Conservation (phyloP, 2,888 invertebrate genomes). For the Pantelozetes paolii region DNA sequence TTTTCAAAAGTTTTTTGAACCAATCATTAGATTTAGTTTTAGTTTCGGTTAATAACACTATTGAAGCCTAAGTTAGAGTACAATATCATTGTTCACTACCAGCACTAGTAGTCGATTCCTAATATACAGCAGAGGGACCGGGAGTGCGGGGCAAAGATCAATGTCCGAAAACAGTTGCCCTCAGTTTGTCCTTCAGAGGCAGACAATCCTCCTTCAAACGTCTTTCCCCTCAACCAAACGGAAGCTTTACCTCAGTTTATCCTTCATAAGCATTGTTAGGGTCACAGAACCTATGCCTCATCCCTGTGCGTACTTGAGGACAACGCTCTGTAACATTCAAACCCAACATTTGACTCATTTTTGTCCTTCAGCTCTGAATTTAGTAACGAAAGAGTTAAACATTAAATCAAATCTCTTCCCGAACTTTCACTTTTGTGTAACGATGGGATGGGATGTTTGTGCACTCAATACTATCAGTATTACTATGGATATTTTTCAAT, state of each 20-base stretch:
- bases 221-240: constrained; percentile 17
- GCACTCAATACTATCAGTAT: not conserved
- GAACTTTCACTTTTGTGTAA: not conserved
- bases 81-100: too few species aligned
- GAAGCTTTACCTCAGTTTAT: constrained; percentile 6
- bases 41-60: too few species aligned
- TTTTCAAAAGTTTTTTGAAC: too few species aligned
- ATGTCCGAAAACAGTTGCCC: constrained; percentile 17
- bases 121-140: not conserved
- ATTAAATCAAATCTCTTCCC: constrained; percentile 22
- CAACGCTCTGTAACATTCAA: constrained; percentile 30
- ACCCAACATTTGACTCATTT: not conserved
- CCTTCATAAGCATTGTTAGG: constrained; percentile 20
- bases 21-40: too few species aligned
- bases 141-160: constrained; percentile 7
- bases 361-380: constrained; percentile 21
- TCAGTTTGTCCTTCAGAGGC: constrained; percentile 11
- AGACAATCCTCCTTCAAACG: constrained; percentile 27
- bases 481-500: not conserved
- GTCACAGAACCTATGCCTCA: constrained; percentile 12
- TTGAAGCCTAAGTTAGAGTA: too few species aligned
- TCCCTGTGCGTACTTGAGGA: constrained; percentile 21
- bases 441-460: not conserved
- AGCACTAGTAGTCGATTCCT: not conserved
- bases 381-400: constrained; percentile 30